Evolutionary conservation across 2,113 vertebrate genomes (phyloP).

Genomic region (Synodontis membranacea): DNA sequence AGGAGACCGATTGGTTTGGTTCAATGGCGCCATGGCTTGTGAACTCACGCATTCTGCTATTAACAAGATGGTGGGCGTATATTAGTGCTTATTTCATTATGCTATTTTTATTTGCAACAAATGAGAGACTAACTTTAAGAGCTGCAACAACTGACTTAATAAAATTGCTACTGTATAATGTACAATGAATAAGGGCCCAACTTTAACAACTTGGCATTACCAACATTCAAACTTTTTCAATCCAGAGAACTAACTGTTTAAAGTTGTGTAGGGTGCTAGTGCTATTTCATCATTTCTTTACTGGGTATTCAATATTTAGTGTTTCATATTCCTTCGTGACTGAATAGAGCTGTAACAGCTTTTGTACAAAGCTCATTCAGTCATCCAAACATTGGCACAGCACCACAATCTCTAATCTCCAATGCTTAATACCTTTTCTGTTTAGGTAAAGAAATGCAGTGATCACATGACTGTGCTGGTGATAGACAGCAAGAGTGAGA

Average conservation of each 20-base stretch:
- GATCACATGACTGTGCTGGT: slow-evolving; percentile 82
- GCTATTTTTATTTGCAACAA: not conserved
- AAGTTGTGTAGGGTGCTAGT: not conserved
- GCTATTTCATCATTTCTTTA: not conserved
- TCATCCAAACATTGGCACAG: not conserved
- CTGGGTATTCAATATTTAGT: too few species aligned
- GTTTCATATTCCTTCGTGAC: not conserved
- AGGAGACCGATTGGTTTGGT: slow-evolving; percentile 83
- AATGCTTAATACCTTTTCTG: not conserved
- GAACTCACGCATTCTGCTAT: slow-evolving; percentile 70
- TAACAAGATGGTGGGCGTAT: slow-evolving; percentile 73
- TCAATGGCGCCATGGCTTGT: slow-evolving; percentile 79
- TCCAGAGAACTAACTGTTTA: not conserved
- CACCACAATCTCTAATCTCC: not conserved
- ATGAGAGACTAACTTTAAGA: not conserved
- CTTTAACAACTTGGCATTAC: not conserved
- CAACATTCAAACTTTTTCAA: not conserved
- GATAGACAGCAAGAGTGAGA: slow-evolving; percentile 77
- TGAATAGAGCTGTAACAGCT: not conserved
- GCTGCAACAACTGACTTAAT: not conserved
- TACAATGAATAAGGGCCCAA: not conserved
- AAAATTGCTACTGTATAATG: not conserved
- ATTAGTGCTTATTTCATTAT: not conserved
- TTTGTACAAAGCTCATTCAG: not conserved
- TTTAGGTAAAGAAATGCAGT: slow-evolving; percentile 75